Evolutionary conservation across 2,797 vertebrate genomes (phyloP).

Genomic region (Thamnophis elegans): DNA sequence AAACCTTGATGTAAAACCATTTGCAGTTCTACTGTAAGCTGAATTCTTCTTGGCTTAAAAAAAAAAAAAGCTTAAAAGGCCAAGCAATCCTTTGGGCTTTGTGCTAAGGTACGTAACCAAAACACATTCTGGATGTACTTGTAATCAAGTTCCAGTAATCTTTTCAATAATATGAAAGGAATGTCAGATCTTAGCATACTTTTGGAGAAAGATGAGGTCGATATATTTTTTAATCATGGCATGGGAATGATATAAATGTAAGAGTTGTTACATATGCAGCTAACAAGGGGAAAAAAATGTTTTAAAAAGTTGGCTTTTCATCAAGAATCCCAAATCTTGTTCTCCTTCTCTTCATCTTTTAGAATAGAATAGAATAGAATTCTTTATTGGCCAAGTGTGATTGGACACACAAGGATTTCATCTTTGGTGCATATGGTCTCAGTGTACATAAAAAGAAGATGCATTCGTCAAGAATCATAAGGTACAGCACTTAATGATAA

Average conservation of each 20-base stretch:
- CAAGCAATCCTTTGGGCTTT: constrained; percentile 14
- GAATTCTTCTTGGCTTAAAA: neutral
- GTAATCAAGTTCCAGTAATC: constrained; percentile 12
- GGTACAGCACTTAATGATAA: too few relatives aligned
- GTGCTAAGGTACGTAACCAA: constrained; percentile 44
- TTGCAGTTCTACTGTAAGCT: constrained; percentile 33
- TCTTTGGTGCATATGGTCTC: too few relatives aligned
- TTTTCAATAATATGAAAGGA: constrained; percentile 13
- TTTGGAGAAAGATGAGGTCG: neutral
- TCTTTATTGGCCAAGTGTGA: too few relatives aligned
- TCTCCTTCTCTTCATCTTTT: neutral
- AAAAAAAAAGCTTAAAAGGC: neutral
- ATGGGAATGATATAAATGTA: neutral
- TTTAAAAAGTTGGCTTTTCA: neutral
- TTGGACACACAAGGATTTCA: too few relatives aligned
- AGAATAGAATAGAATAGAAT: too few relatives aligned
- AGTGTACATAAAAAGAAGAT: too few relatives aligned
- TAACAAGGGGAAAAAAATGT: neutral
- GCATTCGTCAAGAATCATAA: too few relatives aligned
- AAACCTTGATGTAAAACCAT: constrained; percentile 35
- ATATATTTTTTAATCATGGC: neutral
- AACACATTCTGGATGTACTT: constrained; percentile 42
- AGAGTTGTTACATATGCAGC: neutral
- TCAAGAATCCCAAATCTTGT: neutral
- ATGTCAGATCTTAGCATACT: neutral